Conservation (phyloP, 35 echinoderm and acorn worm genomes). For the Heliocidaris erythrogramma region DNA sequence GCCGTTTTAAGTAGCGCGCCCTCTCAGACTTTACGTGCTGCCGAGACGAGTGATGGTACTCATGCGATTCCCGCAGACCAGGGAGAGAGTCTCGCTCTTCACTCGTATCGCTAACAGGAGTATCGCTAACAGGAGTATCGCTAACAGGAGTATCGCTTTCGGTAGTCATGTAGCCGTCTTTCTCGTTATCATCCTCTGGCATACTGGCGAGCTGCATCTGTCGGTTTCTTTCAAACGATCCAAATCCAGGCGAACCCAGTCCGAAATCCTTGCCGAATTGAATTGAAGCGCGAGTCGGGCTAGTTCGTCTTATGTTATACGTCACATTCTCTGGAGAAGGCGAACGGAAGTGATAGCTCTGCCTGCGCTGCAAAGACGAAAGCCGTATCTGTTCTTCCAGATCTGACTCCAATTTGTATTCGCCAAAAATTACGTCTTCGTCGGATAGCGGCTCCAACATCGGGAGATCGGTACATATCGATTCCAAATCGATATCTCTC, state of each 20-base stretch:
- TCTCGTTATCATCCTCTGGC: neutral
- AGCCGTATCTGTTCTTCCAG: neutral
- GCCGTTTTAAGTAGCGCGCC: neutral
- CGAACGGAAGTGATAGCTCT: conserved; percentile 24
- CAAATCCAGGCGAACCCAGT: neutral
- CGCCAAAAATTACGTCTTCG: conserved; percentile 24
- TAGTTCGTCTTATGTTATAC: neutral
- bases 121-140: neutral
- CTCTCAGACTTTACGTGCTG: neutral
- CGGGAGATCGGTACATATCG: conserved; percentile 21
- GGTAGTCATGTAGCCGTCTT: neutral
- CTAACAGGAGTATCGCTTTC: neutral
- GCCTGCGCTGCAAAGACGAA: neutral
- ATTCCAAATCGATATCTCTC: conserved; percentile 28
- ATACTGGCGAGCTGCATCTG: neutral
- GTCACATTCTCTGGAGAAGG: neutral
- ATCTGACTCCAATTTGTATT: neutral
- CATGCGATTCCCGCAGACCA: neutral
- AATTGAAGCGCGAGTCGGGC: conserved; percentile 38
- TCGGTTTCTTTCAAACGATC: neutral
- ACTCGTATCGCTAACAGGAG: neutral
- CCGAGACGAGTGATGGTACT: neutral
- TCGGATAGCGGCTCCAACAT: conserved; percentile 29
- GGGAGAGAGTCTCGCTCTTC: neutral
- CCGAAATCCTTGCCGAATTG: conserved; percentile 25